Base-by-base conservation (phyloP, 2,888 invertebrate genomes). In the Perdita meconis region DNA sequence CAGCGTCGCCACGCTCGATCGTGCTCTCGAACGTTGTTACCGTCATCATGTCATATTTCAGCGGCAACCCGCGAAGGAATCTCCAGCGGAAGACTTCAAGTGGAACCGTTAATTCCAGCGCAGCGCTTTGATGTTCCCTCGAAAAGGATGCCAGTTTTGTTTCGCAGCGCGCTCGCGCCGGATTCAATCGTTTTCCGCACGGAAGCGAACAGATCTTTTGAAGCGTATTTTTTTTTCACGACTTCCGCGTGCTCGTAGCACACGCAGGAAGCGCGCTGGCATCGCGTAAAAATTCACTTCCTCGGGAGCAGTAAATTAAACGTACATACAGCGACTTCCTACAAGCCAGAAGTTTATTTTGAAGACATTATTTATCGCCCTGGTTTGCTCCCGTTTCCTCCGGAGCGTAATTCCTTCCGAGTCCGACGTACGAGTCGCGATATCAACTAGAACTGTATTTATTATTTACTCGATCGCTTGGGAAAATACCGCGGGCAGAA, bases 391-490 rank as follows among this genome's bases (percentile, higher is more conserved):
- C 19, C 22, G 47, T 19, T 30, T 19, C 19, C 13, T 24, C 3
- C 10, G 19, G 10, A 22, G 22, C 19, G 22, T 47, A 19, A 47
- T 47, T 47, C 3, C 10, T 44, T n/a, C 16, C 44, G 5, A 2
- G 19, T 2, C 0, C 2, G 5, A 10, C 19, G 47, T 8, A 36
- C 19, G 22, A 38, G 10, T n/a, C 38, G 22, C 6, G 38, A 4
- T 10, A 55, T 26, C 44, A 22, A 19, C 8, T 5, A 4, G 22
- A 26, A 26, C 16, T 16, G 22, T 42, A 53, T 71, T 55, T 72
- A 55, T 61, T 72, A 73, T 73, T 72, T 73, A 38, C 47, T 30
- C 55, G 36, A 16, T 22, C 34, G 22, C n/a, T 3, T 61, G 22
- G 44, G 53, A 61, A 61, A 71, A 73, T 73, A 73, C 16, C 36